These are phyloP conservation scores for Griposia aprilina DNA, from an alignment of 2,888 invertebrate species.

Conservation along the genomic window DNA sequence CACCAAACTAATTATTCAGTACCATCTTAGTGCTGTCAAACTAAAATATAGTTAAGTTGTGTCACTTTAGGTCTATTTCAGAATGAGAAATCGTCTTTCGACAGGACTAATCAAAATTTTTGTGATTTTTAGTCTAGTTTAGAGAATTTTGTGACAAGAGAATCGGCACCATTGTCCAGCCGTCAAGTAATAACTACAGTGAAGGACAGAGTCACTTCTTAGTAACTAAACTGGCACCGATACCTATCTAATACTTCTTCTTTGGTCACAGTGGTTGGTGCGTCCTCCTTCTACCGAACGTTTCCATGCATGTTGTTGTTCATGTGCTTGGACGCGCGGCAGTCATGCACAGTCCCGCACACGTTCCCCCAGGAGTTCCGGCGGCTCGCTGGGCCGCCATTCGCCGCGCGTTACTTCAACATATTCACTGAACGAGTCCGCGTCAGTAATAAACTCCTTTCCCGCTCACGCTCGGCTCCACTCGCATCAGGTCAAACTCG, in stretches of 20 bases:
- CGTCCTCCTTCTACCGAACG: neutral
- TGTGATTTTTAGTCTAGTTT: no score
- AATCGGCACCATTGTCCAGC: neutral
- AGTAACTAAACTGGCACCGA: slow-evolving; percentile 4
- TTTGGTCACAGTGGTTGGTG: slow-evolving; percentile 22
- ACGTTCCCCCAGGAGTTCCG: neutral
- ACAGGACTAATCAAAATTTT: no score
- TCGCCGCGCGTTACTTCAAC: neutral
- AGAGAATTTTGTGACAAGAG: no score
- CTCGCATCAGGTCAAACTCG: slow-evolving; percentile 66
- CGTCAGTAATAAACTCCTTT: slow-evolving; percentile 57
- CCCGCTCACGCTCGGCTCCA: slow-evolving; percentile 39
- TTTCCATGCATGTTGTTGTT: neutral
- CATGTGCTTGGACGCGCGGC: neutral
- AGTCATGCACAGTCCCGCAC: neutral
- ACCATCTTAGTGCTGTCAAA: no score
- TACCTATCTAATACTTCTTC: slow-evolving; percentile 18
- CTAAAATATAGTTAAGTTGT: no score
- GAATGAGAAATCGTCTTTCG: no score
- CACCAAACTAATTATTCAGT: no score
- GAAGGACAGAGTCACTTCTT: neutral
- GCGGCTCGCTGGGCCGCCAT: neutral
- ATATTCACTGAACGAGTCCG: neutral
- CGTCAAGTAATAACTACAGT: neutral
- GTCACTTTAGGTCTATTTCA: no score